Percentiles rank a stretch among this genome's conserved stretches.
Conservation (phyloP, 2,888 invertebrate genomes). For the Dione vanillae region DNA sequence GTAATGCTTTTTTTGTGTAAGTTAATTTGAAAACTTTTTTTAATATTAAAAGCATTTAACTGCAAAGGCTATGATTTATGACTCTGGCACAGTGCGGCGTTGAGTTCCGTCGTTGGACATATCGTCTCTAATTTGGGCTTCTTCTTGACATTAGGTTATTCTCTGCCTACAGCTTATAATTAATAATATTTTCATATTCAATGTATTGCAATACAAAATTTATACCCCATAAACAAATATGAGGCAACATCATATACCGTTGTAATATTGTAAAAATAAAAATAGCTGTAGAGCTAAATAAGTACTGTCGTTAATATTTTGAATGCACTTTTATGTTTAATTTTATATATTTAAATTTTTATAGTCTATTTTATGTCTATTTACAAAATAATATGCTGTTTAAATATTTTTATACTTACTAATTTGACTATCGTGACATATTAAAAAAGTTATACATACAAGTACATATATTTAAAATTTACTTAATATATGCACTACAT, state of each 20-base stretch:
- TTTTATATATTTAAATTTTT: neutral
- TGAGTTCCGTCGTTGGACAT: too few species aligned
- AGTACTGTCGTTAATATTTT: constrained; percentile 2
- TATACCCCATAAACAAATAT: neutral
- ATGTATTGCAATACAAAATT: neutral
- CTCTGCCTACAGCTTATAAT: neutral
- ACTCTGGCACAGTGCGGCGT: too few species aligned
- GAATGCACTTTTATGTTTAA: constrained; percentile 1
- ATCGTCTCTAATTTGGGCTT: too few species aligned
- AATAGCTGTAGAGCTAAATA: neutral
- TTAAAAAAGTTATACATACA: neutral
- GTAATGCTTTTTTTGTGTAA: too few species aligned
- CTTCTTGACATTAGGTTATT: too few species aligned
- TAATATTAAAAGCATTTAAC: too few species aligned
- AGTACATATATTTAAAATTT: too few species aligned
- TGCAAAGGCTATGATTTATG: too few species aligned
- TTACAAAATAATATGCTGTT: neutral
- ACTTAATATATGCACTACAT: too few species aligned
- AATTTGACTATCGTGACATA: neutral
- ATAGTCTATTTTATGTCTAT: neutral
- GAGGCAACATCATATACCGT: neutral
- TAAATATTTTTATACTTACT: neutral
- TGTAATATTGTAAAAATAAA: constrained; percentile 5
- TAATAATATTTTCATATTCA: neutral
- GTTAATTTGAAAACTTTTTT: too few species aligned